Percentiles rank a stretch among this genome's conserved stretches.
phyloP scores from a whole-genome alignment of 2,113 vertebrate species.

The Cygnus atratus region DNA sequence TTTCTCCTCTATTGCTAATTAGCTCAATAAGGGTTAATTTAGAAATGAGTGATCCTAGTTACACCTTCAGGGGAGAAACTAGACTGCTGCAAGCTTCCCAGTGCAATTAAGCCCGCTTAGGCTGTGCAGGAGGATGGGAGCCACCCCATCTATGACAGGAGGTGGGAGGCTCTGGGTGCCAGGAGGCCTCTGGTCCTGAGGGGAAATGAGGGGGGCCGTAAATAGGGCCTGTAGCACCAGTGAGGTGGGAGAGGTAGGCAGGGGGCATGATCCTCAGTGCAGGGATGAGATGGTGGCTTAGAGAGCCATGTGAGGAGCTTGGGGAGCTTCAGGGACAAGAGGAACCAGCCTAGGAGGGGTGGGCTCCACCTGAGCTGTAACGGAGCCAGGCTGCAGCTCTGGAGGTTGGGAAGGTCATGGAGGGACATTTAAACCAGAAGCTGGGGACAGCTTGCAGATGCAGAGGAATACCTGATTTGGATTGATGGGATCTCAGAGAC shows the following conservation, averaged over 20 bases:
- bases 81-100: neutral
- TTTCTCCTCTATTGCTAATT: neutral
- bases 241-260: neutral
- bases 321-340: neutral
- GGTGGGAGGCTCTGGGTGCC: neutral
- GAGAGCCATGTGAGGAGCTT: neutral
- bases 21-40: neutral
- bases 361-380: neutral
- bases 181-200: rapidly evolving
- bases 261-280: no score
- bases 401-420: neutral
- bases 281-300: neutral
- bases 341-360: neutral
- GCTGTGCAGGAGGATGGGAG: neutral
- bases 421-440: neutral
- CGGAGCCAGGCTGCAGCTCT: neutral
- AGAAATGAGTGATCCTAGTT: neutral
- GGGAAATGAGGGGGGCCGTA: neutral
- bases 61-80: neutral
- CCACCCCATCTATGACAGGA: rapidly evolving
- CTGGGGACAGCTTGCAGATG: neutral
- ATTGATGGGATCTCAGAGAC: neutral
- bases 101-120: neutral
- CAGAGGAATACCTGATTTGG: neutral
- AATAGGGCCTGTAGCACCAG: neutral